Percentiles rank a stretch among this genome's conserved stretches.
phyloP scores from a whole-genome alignment of 2,888 invertebrate genomes.

The Calameuta idolon region DNA sequence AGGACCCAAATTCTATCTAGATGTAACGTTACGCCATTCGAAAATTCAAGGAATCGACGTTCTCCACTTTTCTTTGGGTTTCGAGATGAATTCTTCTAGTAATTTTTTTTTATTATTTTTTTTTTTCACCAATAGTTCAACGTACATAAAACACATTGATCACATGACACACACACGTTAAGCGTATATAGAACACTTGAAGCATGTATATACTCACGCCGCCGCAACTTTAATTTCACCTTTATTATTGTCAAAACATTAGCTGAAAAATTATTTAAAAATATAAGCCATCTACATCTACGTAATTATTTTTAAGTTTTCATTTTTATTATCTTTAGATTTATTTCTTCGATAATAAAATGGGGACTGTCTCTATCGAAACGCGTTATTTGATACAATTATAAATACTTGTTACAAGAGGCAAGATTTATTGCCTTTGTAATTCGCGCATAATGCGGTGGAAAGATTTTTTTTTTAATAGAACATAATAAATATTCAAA shows the following conservation, averaged over 20 bases:
- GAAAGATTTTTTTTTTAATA: background rate
- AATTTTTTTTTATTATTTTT: background rate
- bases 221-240: conserved; percentile 41
- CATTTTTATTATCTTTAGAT: conserved; percentile 15
- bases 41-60: background rate
- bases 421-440: background rate
- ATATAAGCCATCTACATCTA: conserved; percentile 27
- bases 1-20: background rate
- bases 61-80: background rate
- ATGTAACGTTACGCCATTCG: background rate
- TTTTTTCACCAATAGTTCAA: background rate
- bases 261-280: conserved; percentile 41
- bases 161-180: conserved; percentile 19
- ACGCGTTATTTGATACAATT: background rate
- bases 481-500: background rate
- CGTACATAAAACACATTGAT: conserved; percentile 19
- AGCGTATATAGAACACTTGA: conserved; percentile 23
- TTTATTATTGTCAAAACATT: conserved; percentile 44
- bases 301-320: conserved; percentile 2
- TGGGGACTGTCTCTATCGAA: background rate
- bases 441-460: no score
- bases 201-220: conserved; percentile 39
- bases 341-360: background rate
- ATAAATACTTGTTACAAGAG: background rate
- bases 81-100: background rate